Evolutionary conservation across 1,140 invertebrate genomes (phyloP).

Genomic region (Ostrea edulis): DNA sequence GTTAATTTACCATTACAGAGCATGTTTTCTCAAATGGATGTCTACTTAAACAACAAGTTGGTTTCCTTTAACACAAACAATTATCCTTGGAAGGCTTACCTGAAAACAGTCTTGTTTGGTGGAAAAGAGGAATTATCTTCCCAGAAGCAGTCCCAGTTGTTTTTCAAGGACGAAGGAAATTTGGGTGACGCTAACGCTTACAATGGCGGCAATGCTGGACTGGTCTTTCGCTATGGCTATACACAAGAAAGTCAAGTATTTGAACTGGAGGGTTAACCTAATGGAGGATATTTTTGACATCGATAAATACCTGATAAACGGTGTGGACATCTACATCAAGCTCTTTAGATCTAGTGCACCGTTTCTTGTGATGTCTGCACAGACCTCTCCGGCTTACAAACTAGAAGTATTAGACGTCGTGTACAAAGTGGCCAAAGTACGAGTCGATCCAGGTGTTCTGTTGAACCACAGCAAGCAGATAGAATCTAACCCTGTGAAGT

Average conservation of each 20-base stretch:
- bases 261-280: conserved; percentile 53
- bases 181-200: conserved; percentile 32
- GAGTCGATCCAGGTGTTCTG: conserved; percentile 47
- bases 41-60: conserved; percentile 55
- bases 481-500: conserved; percentile 46
- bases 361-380: conserved; percentile 46
- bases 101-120: conserved; percentile 44
- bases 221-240: conserved; percentile 46
- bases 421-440: conserved; percentile 41
- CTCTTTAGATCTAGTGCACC: conserved; percentile 50
- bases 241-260: conserved; percentile 48
- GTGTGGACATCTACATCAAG: conserved; percentile 51
- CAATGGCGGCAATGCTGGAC: conserved; percentile 39
- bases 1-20: conserved; percentile 53
- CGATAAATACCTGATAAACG: conserved; percentile 53
- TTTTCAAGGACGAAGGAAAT: conserved; percentile 45
- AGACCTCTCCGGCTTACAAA: conserved; percentile 44
- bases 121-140: no score
- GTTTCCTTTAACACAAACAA: conserved; percentile 52
- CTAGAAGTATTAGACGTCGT: conserved; percentile 45
- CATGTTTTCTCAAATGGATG: conserved; percentile 55
- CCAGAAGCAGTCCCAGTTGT: conserved; percentile 48
- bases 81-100: conserved; percentile 51
- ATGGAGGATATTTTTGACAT: conserved; percentile 48
- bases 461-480: conserved; percentile 48